Evolutionary conservation across 2,113 vertebrate genomes (phyloP), one percentile per base, ranked within the genome.

Genomic region (Cinclus cinclus): DNA sequence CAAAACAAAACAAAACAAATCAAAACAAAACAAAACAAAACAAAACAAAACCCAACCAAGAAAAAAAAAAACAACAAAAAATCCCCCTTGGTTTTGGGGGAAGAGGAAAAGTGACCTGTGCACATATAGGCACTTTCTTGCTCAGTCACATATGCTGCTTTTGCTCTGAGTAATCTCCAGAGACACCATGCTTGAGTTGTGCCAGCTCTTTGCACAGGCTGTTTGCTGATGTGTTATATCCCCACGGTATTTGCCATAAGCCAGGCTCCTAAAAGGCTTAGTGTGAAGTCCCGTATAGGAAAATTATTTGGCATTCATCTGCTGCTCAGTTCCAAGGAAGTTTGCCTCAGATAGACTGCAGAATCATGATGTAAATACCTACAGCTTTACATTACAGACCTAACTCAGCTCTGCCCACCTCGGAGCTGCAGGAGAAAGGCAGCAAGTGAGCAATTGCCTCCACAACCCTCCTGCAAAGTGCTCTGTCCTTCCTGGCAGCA

Each of bases 51-150:
- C 35, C 35, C 35, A 37, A 37, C 35, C 35, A 37, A 37, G 35
- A 21, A 60, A 60, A 60, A 30, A 14, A 24, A 3, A 2, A 4
- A 25, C 27, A 31, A 6, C 6, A 46, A 52, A 21, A 46, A 28
- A 3, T 10, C 1, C 2, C 44, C 7, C 9, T n/a, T 5, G 18
- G 8, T 4, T 19, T 64, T 20, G 1, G 1, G 2, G 22, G 9
- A 44, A 59, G 33, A 33, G 23, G 30, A 59, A 67, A 68, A 69
- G 37, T 37, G 56, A 56, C 47, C 65, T 17, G 18, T 1, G 2
- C 23, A 70, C 35, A 37, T 7, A 13, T 1, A 77, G 21, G 13
- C 37, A 21, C 19, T 46, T 78, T n/a, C 37, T 55, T 68, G 31
- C 18, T 44, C 44, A 73, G 73, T 11, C 58, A 90, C 14, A 62